Conservation (phyloP, 1,140 invertebrate genomes). For the Hypsibius dujardini region DNA sequence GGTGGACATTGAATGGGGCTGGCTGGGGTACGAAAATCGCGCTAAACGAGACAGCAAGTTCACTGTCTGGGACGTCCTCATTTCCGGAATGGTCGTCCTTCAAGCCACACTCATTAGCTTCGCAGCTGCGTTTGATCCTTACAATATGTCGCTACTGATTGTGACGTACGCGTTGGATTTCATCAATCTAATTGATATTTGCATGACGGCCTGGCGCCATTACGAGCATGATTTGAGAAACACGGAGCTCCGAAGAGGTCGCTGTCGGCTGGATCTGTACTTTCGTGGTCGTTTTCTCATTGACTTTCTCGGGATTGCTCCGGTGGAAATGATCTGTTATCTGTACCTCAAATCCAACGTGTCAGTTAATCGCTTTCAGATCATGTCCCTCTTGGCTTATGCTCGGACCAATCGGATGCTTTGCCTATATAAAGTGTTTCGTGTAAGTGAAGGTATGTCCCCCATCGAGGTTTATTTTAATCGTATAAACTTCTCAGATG, state of each 20-base stretch:
- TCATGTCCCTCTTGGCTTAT: background rate
- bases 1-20: background rate
- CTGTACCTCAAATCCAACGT: background rate
- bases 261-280: background rate
- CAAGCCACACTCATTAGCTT: constrained; percentile 1
- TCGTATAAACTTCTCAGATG: too few relatives aligned
- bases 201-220: background rate
- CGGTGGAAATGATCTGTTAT: background rate
- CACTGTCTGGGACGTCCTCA: background rate
- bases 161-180: background rate
- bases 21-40: background rate
- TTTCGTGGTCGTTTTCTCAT: background rate
- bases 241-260: background rate
- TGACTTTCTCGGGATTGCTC: background rate
- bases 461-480: too few relatives aligned
- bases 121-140: background rate
- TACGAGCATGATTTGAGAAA: background rate
- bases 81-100: background rate
- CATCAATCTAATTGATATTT: background rate
- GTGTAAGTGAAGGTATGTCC: constrained; percentile 9
- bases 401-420: background rate
- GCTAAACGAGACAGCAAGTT: background rate
- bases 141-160: background rate
- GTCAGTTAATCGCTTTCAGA: too few relatives aligned
- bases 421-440: constrained; percentile 10